Evolutionary conservation across 1,140 invertebrate genomes (phyloP), one percentile per base, ranked within the genome.

Genomic region (Bacillus rossius): DNA sequence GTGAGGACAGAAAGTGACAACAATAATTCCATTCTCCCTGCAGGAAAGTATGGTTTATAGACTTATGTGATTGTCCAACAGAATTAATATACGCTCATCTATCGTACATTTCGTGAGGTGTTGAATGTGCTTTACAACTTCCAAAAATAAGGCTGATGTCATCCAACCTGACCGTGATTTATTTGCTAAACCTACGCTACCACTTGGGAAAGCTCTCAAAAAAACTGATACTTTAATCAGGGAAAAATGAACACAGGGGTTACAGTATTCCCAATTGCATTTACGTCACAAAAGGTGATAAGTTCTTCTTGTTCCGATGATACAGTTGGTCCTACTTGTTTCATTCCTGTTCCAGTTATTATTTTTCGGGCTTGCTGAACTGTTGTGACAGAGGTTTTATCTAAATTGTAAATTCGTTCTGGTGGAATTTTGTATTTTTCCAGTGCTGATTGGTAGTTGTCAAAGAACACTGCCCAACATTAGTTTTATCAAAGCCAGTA

Each of bases 221-320:
- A 25, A 45, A 45, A 25, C 13, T 45, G 17, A 25, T 45, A 45
- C 23, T 25, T 45, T 45, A 8, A 20, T 45, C 70, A 38, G 2
- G 69, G 69, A 52, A 75, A 75, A 4, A 75, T 57, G 54, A 70
- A 73, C 17, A 73, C 22, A 4, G 71, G 73, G 19, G 73, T 68
- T 19, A 75, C 64, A 0, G 63, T 65, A 59, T 70, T 69, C n/a
- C 73, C 72, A 59, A 41, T 64, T 8, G 72, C 74, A 59, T 61
- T 65, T 56, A 69, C 65, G 25, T 47, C 63, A 37, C 66, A 63
- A 61, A 75, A 67, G 57, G 74, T 75, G 4, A 73, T 64, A 1
- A 73, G 55, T 51, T 69, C 61, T 1, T 71, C 73, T 61, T 70
- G 65, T 65, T 75, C 72, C 8, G 70, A 68, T 25, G 72, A 73